Evolutionary conservation across 2,113 vertebrate genomes (phyloP).

Genomic region (Chloropsis hardwickii): DNA sequence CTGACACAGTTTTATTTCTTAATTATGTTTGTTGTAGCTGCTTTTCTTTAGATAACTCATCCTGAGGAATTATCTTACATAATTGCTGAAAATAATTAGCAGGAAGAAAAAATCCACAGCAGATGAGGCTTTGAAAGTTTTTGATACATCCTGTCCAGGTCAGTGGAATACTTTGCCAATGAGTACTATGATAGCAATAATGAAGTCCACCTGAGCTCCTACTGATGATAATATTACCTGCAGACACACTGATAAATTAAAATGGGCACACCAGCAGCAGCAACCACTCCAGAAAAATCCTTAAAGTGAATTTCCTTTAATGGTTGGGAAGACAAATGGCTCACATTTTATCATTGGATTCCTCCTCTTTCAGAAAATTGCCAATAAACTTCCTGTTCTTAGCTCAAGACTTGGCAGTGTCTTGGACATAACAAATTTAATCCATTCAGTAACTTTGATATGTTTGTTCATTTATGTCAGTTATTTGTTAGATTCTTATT

Average conservation of each 20-base stretch:
- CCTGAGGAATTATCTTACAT: background rate
- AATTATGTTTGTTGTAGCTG: background rate
- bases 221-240: constrained; percentile 21
- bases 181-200: background rate
- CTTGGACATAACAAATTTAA: constrained; percentile 25
- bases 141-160: constrained; percentile 1
- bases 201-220: constrained; percentile 48
- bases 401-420: constrained; percentile 28
- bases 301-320: constrained; percentile 56
- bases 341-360: constrained; percentile 59
- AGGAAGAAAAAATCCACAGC: background rate
- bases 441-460: background rate
- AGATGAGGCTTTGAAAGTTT: constrained; percentile 10
- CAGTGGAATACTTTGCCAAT: constrained; percentile 32
- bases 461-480: background rate
- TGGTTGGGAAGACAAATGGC: constrained; percentile 49
- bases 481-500: background rate
- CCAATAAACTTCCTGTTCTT: constrained; percentile 53
- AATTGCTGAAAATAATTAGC: constrained; percentile 35
- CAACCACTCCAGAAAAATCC: constrained; percentile 25
- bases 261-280: background rate
- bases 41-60: constrained; percentile 1
- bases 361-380: constrained; percentile 59
- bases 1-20: constrained; percentile 18
- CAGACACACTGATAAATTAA: constrained; percentile 55